A percentile compares a stretch with the other conserved stretches of the same genome.
These are phyloP conservation scores for Caerostris extrusa DNA, from an alignment of 1,140 invertebrate species.

Conservation along the genomic window DNA sequence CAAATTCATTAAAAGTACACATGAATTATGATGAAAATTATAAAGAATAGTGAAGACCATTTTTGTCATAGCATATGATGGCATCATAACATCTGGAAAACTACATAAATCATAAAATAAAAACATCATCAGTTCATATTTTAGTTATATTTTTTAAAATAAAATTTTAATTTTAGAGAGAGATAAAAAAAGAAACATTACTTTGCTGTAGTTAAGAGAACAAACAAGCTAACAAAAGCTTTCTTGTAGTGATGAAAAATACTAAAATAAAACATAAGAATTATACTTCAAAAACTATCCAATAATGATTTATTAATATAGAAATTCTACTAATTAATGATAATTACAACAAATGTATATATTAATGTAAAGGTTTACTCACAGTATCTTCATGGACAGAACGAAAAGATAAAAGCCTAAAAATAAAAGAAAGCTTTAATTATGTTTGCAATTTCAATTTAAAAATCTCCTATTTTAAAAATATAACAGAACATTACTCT, in stretches of 20 bases:
- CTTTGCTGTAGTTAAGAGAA: slow-evolving; percentile 95
- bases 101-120: slow-evolving; percentile 82
- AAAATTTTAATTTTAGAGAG: background rate
- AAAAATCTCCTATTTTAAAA: too few species aligned
- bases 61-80: slow-evolving; percentile 89
- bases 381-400: slow-evolving; percentile 86
- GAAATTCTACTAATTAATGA: background rate
- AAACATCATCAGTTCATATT: background rate
- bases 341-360: background rate
- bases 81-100: slow-evolving; percentile 97
- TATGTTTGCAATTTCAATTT: too few species aligned
- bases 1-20: slow-evolving; percentile 96
- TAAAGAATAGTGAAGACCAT: slow-evolving; percentile 93
- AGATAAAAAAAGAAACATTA: slow-evolving; percentile 81
- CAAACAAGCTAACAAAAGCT: slow-evolving; percentile 95
- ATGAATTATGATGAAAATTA: slow-evolving; percentile 91
- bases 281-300: background rate
- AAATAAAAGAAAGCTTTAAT: background rate
- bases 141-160: too few species aligned
- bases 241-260: slow-evolving; percentile 84
- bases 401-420: slow-evolving; percentile 89
- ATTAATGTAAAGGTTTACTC: slow-evolving; percentile 77
- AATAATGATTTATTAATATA: background rate
- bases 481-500: too few species aligned
- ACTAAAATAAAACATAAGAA: slow-evolving; percentile 44